These are phyloP conservation scores for Anguilla anguilla DNA, from an alignment of 2,797 vertebrate genomes.

Conservation along the genomic window DNA sequence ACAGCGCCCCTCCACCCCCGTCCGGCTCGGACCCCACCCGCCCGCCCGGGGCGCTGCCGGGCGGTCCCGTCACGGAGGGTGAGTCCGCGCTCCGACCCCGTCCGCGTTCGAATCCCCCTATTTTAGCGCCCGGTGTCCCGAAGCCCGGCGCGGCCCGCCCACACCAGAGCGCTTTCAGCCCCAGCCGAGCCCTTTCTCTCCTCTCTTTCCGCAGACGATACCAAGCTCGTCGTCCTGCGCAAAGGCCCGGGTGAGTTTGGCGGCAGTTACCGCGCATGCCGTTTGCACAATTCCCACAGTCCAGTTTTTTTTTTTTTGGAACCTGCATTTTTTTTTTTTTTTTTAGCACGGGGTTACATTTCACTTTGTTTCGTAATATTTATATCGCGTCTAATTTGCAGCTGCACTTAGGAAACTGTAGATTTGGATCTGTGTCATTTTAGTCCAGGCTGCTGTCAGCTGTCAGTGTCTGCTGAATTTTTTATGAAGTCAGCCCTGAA, in stretches of 20 bases:
- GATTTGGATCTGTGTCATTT: neutral
- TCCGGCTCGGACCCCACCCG: slow-evolving; percentile 60
- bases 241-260: slow-evolving; percentile 74
- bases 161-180: slow-evolving; percentile 14
- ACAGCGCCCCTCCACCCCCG: slow-evolving; percentile 64
- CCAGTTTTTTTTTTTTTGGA: neutral
- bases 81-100: slow-evolving; percentile 29
- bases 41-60: slow-evolving; percentile 59
- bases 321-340: neutral
- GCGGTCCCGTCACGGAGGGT: slow-evolving; percentile 83
- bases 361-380: neutral
- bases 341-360: neutral
- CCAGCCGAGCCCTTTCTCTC: slow-evolving; percentile 38
- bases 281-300: neutral
- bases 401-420: neutral
- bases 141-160: neutral
- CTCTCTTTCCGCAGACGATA: slow-evolving; percentile 72
- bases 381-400: neutral
- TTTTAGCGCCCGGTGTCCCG: neutral
- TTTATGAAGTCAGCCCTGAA: neutral
- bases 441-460: neutral
- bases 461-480: neutral
- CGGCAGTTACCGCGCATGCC: slow-evolving; percentile 23
- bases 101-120: too few relatives aligned
- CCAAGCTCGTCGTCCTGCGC: slow-evolving; percentile 70